These are phyloP conservation scores for Rutilus rutilus DNA, from an alignment of 2,113 vertebrate species.

Conservation along the genomic window DNA sequence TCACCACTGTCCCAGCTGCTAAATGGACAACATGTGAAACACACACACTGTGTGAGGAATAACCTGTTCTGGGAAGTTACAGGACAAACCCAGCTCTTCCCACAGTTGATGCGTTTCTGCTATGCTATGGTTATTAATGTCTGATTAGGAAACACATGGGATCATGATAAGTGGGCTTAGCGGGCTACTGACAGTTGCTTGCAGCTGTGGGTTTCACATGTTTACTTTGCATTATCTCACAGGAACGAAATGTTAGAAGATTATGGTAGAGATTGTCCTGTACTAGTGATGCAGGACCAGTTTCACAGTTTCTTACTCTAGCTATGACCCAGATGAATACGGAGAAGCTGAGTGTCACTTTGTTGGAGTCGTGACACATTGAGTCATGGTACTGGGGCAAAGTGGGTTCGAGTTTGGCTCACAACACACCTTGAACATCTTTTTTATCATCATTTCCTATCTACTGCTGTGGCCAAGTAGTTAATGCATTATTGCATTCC, in stretches of 20 bases:
- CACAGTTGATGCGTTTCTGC: neutral
- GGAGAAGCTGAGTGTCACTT: neutral
- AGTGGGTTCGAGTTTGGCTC: neutral
- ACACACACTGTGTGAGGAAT: neutral
- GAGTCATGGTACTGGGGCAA: neutral
- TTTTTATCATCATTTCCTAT: neutral
- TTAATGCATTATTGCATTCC: neutral
- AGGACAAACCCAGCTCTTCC: neutral
- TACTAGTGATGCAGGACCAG: neutral
- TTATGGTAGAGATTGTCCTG: neutral
- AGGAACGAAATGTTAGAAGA: neutral
- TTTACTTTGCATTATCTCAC: conserved; percentile 1
- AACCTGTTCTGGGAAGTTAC: conserved; percentile 1
- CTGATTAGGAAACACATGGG: conserved; percentile 1
- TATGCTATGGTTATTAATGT: conserved; percentile 6
- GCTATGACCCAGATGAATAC: neutral
- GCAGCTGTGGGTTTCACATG: conserved; percentile 31
- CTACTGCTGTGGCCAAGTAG: neutral
- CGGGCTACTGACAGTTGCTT: conserved; percentile 14
- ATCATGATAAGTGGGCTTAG: neutral
- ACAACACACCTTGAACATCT: neutral
- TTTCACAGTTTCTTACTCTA: neutral
- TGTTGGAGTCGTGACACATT: neutral
- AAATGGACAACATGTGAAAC: neutral
- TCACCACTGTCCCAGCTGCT: conserved; percentile 26